These are phyloP conservation scores for Penaeus vannamei DNA, from an alignment of 1,140 invertebrate species.

Conservation along the genomic window DNA sequence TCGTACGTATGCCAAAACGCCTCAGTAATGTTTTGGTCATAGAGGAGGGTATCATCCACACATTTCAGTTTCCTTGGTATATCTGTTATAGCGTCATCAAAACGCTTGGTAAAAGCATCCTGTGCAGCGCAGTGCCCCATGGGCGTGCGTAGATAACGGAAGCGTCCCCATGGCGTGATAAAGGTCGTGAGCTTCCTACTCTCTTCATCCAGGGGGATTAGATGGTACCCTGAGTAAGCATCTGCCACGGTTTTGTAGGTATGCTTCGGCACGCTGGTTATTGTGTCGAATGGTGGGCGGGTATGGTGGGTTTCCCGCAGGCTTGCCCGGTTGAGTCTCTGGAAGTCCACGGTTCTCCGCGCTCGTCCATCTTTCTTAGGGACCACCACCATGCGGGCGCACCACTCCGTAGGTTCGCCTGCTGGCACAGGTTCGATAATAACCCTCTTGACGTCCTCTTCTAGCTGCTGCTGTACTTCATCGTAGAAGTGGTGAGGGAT, in stretches of 20 bases:
- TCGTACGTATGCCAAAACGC: no score
- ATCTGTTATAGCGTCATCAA: conserved; percentile 13
- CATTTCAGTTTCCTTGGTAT: conserved; percentile 22
- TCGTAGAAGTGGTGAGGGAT: no score
- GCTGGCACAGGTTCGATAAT: no score
- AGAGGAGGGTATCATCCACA: background rate
- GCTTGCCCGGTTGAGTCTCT: no score
- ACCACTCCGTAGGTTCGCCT: no score
- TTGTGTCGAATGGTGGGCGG: no score
- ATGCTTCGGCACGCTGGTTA: background rate
- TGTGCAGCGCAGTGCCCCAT: conserved; percentile 23
- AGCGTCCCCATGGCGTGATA: background rate
- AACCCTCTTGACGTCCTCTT: no score
- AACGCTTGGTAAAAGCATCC: conserved; percentile 6
- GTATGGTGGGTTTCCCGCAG: no score
- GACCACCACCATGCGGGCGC: no score
- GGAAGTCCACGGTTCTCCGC: no score
- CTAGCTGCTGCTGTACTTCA: no score
- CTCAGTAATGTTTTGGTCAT: background rate
- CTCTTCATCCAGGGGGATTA: background rate
- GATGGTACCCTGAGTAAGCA: background rate
- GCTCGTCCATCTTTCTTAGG: no score
- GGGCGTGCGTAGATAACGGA: conserved; percentile 17
- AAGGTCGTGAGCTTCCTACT: background rate
- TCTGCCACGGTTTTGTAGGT: background rate